Conservation (phyloP, 2,888 invertebrate species). For the Seira ritae region DNA sequence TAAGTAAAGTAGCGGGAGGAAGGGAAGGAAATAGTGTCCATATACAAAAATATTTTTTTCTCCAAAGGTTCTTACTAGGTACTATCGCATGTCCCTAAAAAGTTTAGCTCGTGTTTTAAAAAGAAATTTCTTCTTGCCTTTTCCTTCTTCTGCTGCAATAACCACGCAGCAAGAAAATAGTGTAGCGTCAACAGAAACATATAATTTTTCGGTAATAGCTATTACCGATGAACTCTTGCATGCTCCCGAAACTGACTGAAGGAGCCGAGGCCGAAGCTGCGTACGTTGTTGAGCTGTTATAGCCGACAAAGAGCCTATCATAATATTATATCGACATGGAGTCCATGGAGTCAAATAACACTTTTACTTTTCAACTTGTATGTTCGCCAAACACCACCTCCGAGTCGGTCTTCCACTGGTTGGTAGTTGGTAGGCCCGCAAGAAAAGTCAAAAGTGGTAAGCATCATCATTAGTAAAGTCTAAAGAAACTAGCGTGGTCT, state of each 20-base stretch:
- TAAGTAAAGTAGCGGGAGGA: background rate
- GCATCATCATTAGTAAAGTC: background rate
- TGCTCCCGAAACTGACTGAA: conserved; percentile 8
- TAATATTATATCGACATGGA: background rate
- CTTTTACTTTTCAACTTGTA: conserved; percentile 20
- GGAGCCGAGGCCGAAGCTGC: too few relatives aligned
- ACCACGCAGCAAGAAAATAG: conserved; percentile 14
- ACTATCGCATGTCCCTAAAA: background rate
- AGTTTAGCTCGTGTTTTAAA: too few relatives aligned
- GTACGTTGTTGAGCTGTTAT: too few relatives aligned
- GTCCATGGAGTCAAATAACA: conserved; percentile 14
- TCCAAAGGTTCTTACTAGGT: background rate
- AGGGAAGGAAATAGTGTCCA: conserved; percentile 9
- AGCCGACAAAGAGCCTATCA: conserved; percentile 4
- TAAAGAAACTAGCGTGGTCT: background rate
- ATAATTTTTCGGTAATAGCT: conserved; percentile 16
- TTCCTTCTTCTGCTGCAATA: conserved; percentile 36
- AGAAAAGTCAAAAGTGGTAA: background rate
- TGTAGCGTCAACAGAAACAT: conserved; percentile 18
- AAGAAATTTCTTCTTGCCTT: background rate
- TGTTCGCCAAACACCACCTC: background rate
- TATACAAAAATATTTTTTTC: background rate
- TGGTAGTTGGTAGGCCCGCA: background rate
- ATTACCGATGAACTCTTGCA: conserved; percentile 21
- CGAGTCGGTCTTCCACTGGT: too few relatives aligned